Evolutionary conservation across 2,888 invertebrate genomes (phyloP).

Genomic region (Drosophila recens): DNA sequence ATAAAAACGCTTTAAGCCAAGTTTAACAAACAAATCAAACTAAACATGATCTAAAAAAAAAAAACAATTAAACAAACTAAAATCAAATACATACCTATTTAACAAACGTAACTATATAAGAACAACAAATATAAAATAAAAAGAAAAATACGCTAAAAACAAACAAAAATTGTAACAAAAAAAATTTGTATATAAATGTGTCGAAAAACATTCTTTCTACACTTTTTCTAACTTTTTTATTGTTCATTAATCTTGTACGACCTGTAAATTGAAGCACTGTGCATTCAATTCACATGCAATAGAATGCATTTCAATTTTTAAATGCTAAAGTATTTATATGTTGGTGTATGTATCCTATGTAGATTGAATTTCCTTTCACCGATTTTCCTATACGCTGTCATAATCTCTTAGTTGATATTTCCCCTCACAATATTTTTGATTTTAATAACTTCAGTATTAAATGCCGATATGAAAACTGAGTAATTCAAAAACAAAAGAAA

Average conservation of each 20-base stretch:
- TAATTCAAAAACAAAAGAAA: background rate
- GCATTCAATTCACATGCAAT: constrained; percentile 40
- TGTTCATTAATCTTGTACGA: constrained; percentile 45
- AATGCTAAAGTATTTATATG: constrained; percentile 14
- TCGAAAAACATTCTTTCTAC: constrained; percentile 67
- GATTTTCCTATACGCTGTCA: constrained; percentile 1
- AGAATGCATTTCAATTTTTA: constrained; percentile 26
- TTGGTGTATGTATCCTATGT: constrained; percentile 17
- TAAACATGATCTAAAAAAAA: constrained; percentile 51
- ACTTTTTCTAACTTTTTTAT: constrained; percentile 68
- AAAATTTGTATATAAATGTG: constrained; percentile 53
- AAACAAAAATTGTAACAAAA: constrained; percentile 43
- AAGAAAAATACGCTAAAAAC: constrained; percentile 19
- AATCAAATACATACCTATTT: constrained; percentile 50
- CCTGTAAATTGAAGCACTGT: constrained; percentile 33
- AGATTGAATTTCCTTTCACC: constrained; percentile 17
- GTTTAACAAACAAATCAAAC: constrained; percentile 71
- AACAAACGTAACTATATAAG: constrained; percentile 34
- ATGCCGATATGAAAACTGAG: background rate
- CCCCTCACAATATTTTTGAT: background rate
- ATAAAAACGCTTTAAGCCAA: constrained; percentile 78
- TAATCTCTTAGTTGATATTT: constrained; percentile 2
- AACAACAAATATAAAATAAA: constrained; percentile 10
- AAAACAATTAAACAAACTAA: constrained; percentile 45
- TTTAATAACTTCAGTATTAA: background rate